Base-by-base conservation (phyloP, 2,797 vertebrate genomes). In the Mormyrops attenuatus region DNA sequence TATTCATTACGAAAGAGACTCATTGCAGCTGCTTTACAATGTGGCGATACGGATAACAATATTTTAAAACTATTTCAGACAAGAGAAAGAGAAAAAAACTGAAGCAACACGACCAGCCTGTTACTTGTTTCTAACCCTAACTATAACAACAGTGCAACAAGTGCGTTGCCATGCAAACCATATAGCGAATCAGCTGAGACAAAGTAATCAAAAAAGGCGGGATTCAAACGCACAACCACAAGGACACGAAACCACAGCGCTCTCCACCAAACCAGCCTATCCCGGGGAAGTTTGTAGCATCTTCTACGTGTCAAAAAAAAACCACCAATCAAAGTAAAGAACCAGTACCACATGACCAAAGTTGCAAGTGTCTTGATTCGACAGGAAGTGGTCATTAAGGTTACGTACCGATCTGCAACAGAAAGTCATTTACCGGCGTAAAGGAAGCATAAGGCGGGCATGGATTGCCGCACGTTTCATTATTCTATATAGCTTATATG, bases 261-360 rank as follows among this genome's bases (percentile, higher is more conserved):
- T 3, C 30, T 15, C 66, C 30, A 38, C 66, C 30, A 38, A 73
- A 73, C 13, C 66, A 73, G 30, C 66, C 66, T 38, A 73, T 38
- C 30, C 66, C 13, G 0, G 66, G 5, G 66, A 73, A 38, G 66
- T 73, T 73, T 17, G 13, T 17, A 73, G 13, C 30, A 0, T 5
- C 30, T 73, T 38, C 38, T 73, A 13, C 22, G 52, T 52, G 22
- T 53, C 2, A 30, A 17, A 30, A 34, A 11, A 17, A 30, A 0
- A 6, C 26, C 69, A 66, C 91, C 91, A 91, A 91, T 92, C 88
- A 89, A 30, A 82, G 47, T 13, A 15, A 20, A 4, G 7, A 0
- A 69, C 20, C n/a, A 6, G 3, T 8, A 26, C 60, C 90, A 90
- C 89, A 66, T 88, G 90, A 11, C 63, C 30, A 17, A 2, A 73